Conservation (phyloP, 2,797 vertebrate genomes). For the Nasua narica region DNA sequence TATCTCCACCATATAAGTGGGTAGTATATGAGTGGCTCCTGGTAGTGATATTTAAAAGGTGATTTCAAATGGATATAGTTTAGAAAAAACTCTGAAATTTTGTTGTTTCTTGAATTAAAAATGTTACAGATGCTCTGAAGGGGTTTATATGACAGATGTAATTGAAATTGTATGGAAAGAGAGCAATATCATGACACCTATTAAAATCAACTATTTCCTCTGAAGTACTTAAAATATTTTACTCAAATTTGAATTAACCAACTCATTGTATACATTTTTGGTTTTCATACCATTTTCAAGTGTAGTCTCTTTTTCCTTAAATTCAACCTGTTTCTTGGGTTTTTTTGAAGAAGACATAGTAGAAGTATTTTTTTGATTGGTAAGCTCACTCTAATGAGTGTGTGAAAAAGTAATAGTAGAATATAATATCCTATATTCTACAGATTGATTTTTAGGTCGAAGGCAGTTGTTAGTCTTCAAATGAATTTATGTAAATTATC, state of each 20-base stretch:
- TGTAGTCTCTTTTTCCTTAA: not conserved
- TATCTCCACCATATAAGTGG: not conserved
- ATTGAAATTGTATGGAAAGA: not conserved
- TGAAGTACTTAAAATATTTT: not conserved
- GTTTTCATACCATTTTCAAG: not conserved
- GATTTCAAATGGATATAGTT: not conserved
- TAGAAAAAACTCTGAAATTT: slow-evolving; percentile 16
- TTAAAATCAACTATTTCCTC: not conserved
- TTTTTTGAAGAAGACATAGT: not conserved
- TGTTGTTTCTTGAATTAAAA: slow-evolving; percentile 2
- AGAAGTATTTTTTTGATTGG: not conserved
- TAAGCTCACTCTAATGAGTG: not conserved
- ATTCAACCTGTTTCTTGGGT: not conserved
- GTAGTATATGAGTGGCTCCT: not conserved
- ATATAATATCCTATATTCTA: not conserved
- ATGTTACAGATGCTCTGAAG: not conserved
- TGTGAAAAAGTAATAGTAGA: not conserved
- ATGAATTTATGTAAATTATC: not conserved
- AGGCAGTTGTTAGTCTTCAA: not conserved
- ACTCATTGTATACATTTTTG: not conserved
- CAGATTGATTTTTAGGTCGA: not conserved
- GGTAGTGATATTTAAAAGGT: not conserved
- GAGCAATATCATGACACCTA: not conserved
- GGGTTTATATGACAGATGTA: not conserved
- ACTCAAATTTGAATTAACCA: not conserved